These are phyloP conservation scores for Eulemur rufifrons DNA, from an alignment of 2,113 vertebrate species.

Conservation along the genomic window DNA sequence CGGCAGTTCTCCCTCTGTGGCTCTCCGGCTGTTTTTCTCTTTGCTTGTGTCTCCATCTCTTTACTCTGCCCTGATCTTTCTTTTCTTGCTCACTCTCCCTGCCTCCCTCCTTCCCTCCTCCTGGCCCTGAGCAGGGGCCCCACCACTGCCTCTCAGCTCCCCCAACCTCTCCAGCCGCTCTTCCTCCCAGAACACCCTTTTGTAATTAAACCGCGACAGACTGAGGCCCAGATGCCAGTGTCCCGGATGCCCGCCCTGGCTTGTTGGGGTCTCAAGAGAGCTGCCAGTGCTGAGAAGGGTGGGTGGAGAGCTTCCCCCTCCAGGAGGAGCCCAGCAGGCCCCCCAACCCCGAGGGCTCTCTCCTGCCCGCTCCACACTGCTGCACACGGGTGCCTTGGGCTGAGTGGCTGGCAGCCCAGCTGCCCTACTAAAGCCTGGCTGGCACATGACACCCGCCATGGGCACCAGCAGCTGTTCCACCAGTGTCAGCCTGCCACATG, in stretches of 20 bases:
- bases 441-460: accelerated
- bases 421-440: background rate
- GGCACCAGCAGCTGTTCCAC: background rate
- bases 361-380: background rate
- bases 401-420: background rate
- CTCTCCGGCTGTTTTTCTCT: background rate
- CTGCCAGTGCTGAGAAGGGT: background rate
- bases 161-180: background rate
- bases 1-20: too few species aligned
- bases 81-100: background rate
- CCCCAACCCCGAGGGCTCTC: background rate
- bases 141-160: background rate
- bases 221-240: background rate
- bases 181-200: background rate
- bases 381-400: background rate
- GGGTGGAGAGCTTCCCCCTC: background rate
- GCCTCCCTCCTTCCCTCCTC: background rate
- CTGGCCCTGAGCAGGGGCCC: background rate
- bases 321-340: background rate
- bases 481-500: background rate
- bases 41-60: too few species aligned
- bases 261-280: background rate
- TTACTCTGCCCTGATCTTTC: background rate
- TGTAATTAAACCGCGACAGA: background rate
- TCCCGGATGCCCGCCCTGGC: background rate